Evolutionary conservation across 2,797 vertebrate genomes (phyloP).

Genomic region (Myripristis jacobus): DNA sequence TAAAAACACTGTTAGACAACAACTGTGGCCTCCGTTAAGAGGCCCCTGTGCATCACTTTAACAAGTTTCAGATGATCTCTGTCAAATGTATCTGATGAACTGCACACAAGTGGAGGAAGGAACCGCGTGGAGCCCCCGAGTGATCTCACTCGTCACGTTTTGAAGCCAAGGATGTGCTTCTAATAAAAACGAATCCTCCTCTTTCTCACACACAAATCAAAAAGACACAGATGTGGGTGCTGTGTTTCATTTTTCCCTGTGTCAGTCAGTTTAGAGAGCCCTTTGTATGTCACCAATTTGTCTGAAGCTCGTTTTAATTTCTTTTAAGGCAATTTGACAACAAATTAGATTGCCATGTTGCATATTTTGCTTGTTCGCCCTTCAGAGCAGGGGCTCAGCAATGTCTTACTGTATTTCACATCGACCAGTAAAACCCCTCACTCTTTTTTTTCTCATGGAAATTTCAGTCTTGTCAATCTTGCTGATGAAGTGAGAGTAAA

Average conservation of each 20-base stretch:
- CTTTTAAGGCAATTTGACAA: no score
- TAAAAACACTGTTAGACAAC: conserved; percentile 15
- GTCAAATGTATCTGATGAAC: conserved; percentile 15
- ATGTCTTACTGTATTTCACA: no score
- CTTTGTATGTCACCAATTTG: no score
- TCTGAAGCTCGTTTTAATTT: no score
- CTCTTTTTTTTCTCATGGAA: no score
- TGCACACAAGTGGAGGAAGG: background rate
- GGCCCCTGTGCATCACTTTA: background rate
- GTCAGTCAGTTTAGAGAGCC: background rate
- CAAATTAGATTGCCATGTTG: no score
- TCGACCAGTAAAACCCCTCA: no score
- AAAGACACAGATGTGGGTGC: conserved; percentile 14
- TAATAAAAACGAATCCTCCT: conserved; percentile 15
- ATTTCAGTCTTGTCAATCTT: no score
- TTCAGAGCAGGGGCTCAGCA: no score
- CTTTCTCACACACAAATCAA: conserved; percentile 2
- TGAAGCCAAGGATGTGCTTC: conserved; percentile 44
- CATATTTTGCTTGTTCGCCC: no score
- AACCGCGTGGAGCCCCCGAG: background rate
- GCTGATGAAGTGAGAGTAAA: no score
- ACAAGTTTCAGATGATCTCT: conserved; percentile 9
- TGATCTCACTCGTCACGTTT: conserved; percentile 13
- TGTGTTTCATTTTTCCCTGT: background rate
- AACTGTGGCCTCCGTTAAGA: background rate